phyloP scores from a whole-genome alignment of 2,888 invertebrate species.

The Nebria salina region DNA sequence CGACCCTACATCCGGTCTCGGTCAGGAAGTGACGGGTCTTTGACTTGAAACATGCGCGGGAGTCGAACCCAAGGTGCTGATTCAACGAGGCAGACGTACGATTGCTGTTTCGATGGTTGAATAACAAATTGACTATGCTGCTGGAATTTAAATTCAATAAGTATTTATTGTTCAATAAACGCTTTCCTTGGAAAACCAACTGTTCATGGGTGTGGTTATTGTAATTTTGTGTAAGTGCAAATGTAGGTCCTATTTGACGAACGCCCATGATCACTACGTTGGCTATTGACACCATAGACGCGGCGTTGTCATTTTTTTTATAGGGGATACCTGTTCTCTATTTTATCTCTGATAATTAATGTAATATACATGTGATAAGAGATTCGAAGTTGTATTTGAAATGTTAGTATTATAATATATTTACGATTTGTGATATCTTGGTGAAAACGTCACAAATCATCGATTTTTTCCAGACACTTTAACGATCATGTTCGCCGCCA shows the following conservation, averaged over 20 bases:
- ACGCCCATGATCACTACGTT: neutral
- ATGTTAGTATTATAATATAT: slow-evolving; percentile 31
- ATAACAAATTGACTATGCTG: too few relatives aligned
- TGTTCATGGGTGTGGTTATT: neutral
- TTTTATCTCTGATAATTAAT: slow-evolving; percentile 40
- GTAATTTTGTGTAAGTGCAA: too few relatives aligned
- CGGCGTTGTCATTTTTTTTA: neutral
- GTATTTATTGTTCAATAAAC: neutral
- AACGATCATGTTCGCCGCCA: slow-evolving; percentile 12
- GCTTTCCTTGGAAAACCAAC: neutral
- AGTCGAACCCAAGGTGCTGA: neutral
- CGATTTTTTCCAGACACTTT: slow-evolving; percentile 7
- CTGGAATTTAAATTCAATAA: slow-evolving; percentile 14
- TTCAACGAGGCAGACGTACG: neutral
- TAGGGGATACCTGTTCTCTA: slow-evolving; percentile 22
- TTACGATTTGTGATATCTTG: slow-evolving; percentile 28
- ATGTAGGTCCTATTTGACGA: neutral
- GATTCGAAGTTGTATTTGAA: slow-evolving; percentile 34
- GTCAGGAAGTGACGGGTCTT: neutral
- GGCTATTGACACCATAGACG: slow-evolving; percentile 14
- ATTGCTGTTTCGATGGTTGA: neutral
- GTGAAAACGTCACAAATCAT: slow-evolving; percentile 32
- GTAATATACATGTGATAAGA: slow-evolving; percentile 35
- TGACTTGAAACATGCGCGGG: slow-evolving; percentile 9
- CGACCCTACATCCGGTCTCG: neutral